Base-by-base conservation (phyloP, 1,140 invertebrate genomes). In the Lutraria rhynchaena region DNA sequence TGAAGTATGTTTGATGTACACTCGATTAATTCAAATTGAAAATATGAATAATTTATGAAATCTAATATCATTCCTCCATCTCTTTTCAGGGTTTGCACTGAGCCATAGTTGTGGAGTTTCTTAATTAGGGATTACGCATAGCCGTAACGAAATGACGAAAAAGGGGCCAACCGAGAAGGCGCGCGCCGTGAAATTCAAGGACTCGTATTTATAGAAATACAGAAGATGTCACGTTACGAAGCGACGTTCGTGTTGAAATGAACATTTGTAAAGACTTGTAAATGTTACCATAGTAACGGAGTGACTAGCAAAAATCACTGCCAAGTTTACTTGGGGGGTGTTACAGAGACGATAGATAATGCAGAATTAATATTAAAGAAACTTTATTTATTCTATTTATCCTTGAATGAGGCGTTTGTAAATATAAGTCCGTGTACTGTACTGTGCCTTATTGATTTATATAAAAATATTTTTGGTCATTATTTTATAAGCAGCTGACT, bases 21-120 rank as follows among this genome's bases (percentile, higher is more conserved):
- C 41, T 35, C 19, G 22, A 63, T 27, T 67, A 46, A 22, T 27
- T 37, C 9, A 27, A 2, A 33, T 76, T 51, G 27, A 76, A n/a
- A 73, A 74, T 27, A 31, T 76, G 63, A 77, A 77, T 77, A 77
- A 77, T 53, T 77, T 77, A 75, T 75, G 44, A 35, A 63, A 53
- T 67, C 63, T 77, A 55, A 77, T 67, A 65, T 55, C 19, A 67
- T 27, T n/a, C 46, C 15, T 22, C 35, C 37, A 29, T 29, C 24
- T 67, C 41, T 67, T 67, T 77, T 77, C 63, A 67, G 75, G 27
- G 22, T 13, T 11, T 76, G 24, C 58, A 51, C 1, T 51, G 73
- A 17, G 22, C 22, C 31, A 44, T 33, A 24, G 29, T 51, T n/a
- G n/a, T 37, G 35, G 17, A 63, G 55, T 61, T 24, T 37, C 24